Conservation (phyloP, 1,140 invertebrate genomes). For the Ceratoteleas bidentatus region DNA sequence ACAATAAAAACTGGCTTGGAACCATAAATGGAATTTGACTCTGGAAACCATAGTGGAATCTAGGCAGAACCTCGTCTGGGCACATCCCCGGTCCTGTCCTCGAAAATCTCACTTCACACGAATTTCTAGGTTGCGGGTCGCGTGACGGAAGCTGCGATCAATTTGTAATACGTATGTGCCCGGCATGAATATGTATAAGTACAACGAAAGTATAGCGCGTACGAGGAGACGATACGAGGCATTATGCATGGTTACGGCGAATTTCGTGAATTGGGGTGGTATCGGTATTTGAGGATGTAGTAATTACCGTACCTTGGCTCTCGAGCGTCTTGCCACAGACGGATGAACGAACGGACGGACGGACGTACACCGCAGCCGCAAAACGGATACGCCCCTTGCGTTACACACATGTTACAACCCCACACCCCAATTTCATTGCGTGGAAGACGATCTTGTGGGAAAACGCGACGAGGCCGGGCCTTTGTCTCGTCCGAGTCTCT, state of each 20-base stretch:
- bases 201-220: conserved; percentile 55
- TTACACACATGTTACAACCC: conserved; percentile 70
- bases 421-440: conserved; percentile 68
- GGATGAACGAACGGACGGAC: conserved; percentile 69
- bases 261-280: conserved; percentile 70
- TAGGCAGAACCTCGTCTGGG: not conserved
- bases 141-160: conserved; percentile 70
- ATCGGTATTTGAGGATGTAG: conserved; percentile 70
- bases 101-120: conserved; percentile 55
- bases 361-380: conserved; percentile 66
- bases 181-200: conserved; percentile 64
- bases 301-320: conserved; percentile 67
- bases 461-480: conserved; percentile 54
- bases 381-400: conserved; percentile 70
- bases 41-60: no score
- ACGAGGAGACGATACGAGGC: conserved; percentile 48
- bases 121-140: conserved; percentile 60
- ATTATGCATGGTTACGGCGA: conserved; percentile 62
- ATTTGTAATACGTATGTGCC: conserved; percentile 59
- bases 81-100: conserved; percentile 3
- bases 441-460: conserved; percentile 70
- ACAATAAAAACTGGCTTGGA: no score
- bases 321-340: conserved; percentile 68
- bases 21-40: no score
- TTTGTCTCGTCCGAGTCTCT: conserved; percentile 63